Evolutionary conservation across 2,888 invertebrate species (phyloP).

Genomic region (Cremastinae sp.): DNA sequence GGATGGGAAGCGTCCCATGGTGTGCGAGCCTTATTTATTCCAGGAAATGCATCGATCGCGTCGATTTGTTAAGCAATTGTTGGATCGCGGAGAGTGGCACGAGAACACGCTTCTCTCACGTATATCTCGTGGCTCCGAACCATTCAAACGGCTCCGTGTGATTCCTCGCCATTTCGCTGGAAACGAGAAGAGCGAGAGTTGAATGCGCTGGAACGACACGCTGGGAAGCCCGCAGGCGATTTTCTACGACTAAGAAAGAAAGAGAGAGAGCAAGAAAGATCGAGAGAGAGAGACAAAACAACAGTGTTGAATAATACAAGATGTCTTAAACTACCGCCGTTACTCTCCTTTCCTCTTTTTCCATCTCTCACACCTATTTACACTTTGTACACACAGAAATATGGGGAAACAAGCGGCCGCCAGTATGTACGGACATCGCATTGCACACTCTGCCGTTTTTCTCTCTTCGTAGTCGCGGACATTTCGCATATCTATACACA

Average conservation of each 20-base stretch:
- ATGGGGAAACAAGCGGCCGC: neutral
- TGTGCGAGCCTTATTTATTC: slow-evolving; percentile 62
- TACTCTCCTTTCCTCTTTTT: slow-evolving; percentile 41
- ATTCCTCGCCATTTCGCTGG: slow-evolving; percentile 31
- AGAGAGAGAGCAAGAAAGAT: too few relatives aligned
- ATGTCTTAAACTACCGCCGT: slow-evolving; percentile 64
- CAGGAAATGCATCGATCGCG: slow-evolving; percentile 63
- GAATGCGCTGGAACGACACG: slow-evolving; percentile 29
- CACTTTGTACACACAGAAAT: slow-evolving; percentile 5
- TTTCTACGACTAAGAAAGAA: slow-evolving; percentile 48
- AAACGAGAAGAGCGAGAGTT: slow-evolving; percentile 2
- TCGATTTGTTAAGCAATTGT: slow-evolving; percentile 68
- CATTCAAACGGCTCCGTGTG: slow-evolving; percentile 31
- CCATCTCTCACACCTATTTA: slow-evolving; percentile 29
- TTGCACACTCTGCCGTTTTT: neutral
- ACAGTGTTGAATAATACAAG: slow-evolving; percentile 66
- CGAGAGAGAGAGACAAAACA: neutral
- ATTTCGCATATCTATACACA: slow-evolving; percentile 1
- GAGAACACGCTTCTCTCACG: slow-evolving; percentile 1
- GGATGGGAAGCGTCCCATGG: slow-evolving; percentile 24
- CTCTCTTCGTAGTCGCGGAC: neutral
- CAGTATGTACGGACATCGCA: slow-evolving; percentile 13
- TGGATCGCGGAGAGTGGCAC: slow-evolving; percentile 48
- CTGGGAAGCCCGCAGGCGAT: slow-evolving; percentile 56
- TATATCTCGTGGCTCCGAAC: slow-evolving; percentile 14